Base-by-base conservation (phyloP, 2,888 invertebrate species). In the Dromius quadrimaculatus region DNA sequence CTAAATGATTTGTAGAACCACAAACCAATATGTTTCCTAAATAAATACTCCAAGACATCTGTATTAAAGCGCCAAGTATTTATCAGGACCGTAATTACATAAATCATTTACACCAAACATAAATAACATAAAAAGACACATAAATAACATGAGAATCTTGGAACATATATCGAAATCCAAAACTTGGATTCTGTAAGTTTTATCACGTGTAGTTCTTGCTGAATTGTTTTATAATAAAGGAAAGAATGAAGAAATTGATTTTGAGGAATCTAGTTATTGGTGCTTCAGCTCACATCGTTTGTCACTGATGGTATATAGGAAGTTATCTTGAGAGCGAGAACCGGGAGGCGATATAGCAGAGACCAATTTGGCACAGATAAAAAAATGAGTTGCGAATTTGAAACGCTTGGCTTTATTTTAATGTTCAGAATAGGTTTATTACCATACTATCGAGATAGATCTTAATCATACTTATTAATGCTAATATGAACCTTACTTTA, bases 1-100 rank as follows among this genome's bases (percentile, higher is more conserved):
- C n/a, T n/a, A n/a, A n/a, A n/a, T n/a, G n/a, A n/a, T n/a, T n/a
- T n/a, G n/a, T n/a, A n/a, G n/a, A n/a, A n/a, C n/a, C n/a, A n/a
- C n/a, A n/a, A n/a, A n/a, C n/a, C n/a, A n/a, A n/a, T n/a, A n/a
- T n/a, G n/a, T n/a, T n/a, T n/a, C n/a, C n/a, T n/a, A n/a, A n/a
- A n/a, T n/a, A n/a, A n/a, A n/a, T n/a, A n/a, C 28, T 54, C 32
- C 17, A 3, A 6, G 15, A 54, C 50, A 15, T 54, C 50, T 54
- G 15, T 28, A 54, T 54, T 54, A 54, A 28, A 54, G 28, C 15
- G 4, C 28, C 13, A 15, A 54, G 50, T 54, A 54, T 54, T 54
- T 54, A 54, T 54, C 50, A 54, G 50, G 15, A 5, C 50, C 50
- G 50, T 54, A 54, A 54, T 54, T 54, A 54, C 50, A 54, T 54